These are phyloP conservation scores for Rhodinocichla rosea DNA, from an alignment of 2,113 vertebrate species.

Conservation along the genomic window DNA sequence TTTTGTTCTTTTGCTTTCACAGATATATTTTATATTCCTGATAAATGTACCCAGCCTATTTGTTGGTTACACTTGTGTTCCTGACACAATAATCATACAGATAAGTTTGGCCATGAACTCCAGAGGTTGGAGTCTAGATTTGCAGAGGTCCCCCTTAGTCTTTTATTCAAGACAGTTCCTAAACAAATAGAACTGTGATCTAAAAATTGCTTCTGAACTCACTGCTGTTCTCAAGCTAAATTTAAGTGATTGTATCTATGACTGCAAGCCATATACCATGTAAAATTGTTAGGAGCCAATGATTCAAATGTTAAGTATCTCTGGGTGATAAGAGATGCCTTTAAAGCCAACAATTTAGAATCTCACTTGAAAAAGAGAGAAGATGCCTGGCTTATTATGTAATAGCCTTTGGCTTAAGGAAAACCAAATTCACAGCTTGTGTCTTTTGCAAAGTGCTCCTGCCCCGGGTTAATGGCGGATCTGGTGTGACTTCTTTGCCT, in stretches of 20 bases:
- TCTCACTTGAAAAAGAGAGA: neutral
- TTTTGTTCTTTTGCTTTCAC: neutral
- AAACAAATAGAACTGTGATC: neutral
- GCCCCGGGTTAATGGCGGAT: neutral
- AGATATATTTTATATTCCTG: neutral
- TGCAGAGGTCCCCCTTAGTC: neutral
- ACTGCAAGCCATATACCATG: neutral
- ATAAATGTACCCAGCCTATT: neutral
- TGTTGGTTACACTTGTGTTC: neutral
- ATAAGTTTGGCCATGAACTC: neutral
- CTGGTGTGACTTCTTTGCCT: neutral
- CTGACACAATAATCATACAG: neutral
- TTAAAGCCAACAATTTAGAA: neutral
- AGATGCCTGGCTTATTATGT: neutral
- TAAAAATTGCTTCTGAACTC: neutral
- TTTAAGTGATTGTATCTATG: neutral
- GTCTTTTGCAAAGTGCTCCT: neutral
- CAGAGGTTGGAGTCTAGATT: neutral
- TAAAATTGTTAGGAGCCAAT: neutral
- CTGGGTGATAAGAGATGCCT: neutral
- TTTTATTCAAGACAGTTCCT: neutral
- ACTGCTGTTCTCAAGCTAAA: neutral
- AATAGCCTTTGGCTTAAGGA: neutral
- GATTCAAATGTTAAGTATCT: neutral
- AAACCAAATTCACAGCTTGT: neutral